Conservation (phyloP, 1,140 invertebrate species). For the Papilio machaon region DNA sequence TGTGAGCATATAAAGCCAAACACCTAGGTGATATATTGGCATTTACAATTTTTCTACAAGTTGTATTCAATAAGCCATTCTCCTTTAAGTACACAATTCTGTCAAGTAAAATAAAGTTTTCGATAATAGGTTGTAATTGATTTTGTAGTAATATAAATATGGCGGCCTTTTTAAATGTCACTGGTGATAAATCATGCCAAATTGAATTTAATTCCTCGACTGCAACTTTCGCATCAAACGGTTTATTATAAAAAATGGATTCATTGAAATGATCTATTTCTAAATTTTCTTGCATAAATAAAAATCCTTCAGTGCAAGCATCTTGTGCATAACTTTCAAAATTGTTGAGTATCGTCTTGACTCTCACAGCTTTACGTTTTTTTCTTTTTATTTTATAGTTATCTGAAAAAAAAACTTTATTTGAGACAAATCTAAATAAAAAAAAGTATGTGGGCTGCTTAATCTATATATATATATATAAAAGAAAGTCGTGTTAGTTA, state of each 20-base stretch:
- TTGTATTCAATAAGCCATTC: slow-evolving; percentile 74
- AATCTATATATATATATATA: no score
- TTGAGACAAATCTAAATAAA: background rate
- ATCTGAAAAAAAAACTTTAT: slow-evolving; percentile 75
- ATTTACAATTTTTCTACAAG: slow-evolving; percentile 83
- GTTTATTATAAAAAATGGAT: background rate
- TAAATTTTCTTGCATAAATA: slow-evolving; percentile 45
- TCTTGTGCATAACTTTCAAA: slow-evolving; percentile 82
- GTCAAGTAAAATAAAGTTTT: slow-evolving; percentile 87
- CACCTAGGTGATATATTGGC: slow-evolving; percentile 84
- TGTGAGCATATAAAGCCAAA: slow-evolving; percentile 80
- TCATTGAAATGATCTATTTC: slow-evolving; percentile 14
- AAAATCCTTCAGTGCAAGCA: slow-evolving; percentile 64
- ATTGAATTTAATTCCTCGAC: slow-evolving; percentile 55
- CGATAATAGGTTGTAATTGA: slow-evolving; percentile 83
- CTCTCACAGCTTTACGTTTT: slow-evolving; percentile 82
- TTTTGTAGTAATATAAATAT: slow-evolving; percentile 70
- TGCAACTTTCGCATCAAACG: slow-evolving; percentile 22
- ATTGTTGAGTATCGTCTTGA: slow-evolving; percentile 76
- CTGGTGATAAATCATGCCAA: slow-evolving; percentile 63
- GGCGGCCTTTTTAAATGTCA: slow-evolving; percentile 76
- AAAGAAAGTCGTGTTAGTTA: no score
- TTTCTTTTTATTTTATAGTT: slow-evolving; percentile 80
- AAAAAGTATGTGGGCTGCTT: no score
- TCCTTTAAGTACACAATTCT: slow-evolving; percentile 85